Evolutionary conservation across 2,113 vertebrate genomes (phyloP).

Genomic region (Pseudois nayaur): DNA sequence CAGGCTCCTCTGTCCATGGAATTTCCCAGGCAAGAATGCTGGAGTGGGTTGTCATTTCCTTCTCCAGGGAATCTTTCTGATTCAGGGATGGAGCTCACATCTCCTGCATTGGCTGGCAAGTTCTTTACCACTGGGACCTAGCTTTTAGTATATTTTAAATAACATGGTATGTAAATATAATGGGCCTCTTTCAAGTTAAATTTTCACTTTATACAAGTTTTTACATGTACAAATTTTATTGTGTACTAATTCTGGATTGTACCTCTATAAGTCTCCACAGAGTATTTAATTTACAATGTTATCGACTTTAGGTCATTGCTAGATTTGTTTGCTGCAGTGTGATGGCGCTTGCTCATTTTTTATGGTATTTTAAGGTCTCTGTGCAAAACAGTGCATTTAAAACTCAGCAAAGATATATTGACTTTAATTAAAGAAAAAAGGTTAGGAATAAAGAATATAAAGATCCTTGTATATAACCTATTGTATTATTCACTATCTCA

Average conservation of each 20-base stretch:
- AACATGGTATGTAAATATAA: background rate
- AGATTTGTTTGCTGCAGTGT: background rate
- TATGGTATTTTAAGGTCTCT: background rate
- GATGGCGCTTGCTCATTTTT: background rate
- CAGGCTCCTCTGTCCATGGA: background rate
- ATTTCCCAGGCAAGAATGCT: background rate
- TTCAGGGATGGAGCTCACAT: background rate
- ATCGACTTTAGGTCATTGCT: background rate
- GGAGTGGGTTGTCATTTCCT: background rate
- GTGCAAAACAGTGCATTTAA: background rate
- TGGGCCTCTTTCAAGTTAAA: background rate
- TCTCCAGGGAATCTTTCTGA: background rate
- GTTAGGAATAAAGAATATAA: background rate
- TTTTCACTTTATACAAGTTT: background rate
- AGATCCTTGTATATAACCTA: background rate
- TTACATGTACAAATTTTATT: background rate
- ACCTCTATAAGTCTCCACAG: background rate
- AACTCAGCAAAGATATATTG: background rate
- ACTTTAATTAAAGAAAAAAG: background rate
- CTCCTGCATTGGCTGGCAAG: background rate
- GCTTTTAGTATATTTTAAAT: background rate
- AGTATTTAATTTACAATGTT: background rate
- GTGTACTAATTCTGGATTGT: background rate
- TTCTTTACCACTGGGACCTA: background rate
- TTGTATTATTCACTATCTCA: background rate